Conservation (phyloP, 2,888 invertebrate species). For the Eutolmus rufibarbis region DNA sequence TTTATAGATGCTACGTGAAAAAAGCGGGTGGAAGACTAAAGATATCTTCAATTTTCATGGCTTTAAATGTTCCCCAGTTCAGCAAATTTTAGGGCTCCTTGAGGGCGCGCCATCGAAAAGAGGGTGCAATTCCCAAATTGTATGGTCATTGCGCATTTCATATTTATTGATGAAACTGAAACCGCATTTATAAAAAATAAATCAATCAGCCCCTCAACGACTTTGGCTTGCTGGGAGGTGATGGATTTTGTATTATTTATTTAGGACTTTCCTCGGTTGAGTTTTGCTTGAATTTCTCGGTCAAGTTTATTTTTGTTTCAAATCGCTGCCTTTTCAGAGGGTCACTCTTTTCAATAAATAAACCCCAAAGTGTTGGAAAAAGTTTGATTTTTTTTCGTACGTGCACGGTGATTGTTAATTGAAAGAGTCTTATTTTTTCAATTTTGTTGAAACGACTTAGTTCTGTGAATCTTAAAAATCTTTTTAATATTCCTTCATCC, state of each 20-base stretch:
- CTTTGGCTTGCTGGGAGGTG: not conserved
- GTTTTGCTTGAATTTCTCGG: not conserved
- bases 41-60: not conserved
- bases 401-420: not conserved
- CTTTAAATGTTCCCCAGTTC: not conserved
- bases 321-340: not conserved
- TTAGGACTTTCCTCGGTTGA: not conserved
- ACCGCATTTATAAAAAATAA: not conserved
- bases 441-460: not conserved
- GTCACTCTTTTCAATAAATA: not conserved
- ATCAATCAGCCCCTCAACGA: not conserved
- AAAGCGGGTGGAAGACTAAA: not conserved
- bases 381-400: not conserved
- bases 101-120: not conserved
- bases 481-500: not conserved
- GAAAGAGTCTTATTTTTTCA: not conserved
- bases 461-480: not conserved
- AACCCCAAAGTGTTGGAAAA: not conserved
- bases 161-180: not conserved
- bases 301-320: not conserved
- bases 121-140: not conserved
- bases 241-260: not conserved
- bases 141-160: not conserved
- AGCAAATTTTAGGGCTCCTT: not conserved
- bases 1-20: not conserved